A percentile compares a stretch with the other conserved stretches of the same genome.
phyloP scores from a whole-genome alignment of 2,888 invertebrate species.

The Hydrotaea diabolus region DNA sequence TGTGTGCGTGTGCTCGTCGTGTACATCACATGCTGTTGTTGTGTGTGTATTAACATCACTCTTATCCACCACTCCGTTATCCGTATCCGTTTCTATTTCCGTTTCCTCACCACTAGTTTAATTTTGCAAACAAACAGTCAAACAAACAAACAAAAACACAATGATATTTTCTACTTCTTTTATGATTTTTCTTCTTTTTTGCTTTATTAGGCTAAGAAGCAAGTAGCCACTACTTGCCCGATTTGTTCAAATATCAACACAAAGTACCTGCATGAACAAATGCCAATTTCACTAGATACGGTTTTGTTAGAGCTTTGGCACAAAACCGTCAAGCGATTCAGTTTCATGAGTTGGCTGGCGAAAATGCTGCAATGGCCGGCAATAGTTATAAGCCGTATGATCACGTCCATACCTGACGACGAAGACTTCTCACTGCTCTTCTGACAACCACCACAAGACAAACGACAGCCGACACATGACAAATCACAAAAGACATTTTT shows the following conservation, averaged over 20 bases:
- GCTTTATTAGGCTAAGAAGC: slow-evolving; percentile 75
- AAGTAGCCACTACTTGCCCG: slow-evolving; percentile 71
- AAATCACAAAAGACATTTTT: slow-evolving; percentile 42
- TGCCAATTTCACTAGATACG: slow-evolving; percentile 77
- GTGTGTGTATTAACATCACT: neutral
- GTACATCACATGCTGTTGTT: neutral
- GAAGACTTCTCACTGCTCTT: slow-evolving; percentile 74
- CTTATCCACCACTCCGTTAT: slow-evolving; percentile 54
- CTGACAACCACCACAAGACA: slow-evolving; percentile 63
- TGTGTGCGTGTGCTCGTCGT: neutral
- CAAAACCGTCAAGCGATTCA: slow-evolving; percentile 75
- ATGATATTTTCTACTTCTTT: slow-evolving; percentile 68
- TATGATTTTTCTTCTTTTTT: slow-evolving; percentile 71
- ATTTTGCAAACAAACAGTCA: slow-evolving; percentile 39
- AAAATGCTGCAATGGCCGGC: slow-evolving; percentile 79
- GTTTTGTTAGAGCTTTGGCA: slow-evolving; percentile 77
- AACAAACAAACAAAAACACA: slow-evolving; percentile 35
- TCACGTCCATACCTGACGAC: slow-evolving; percentile 76
- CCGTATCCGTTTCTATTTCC: slow-evolving; percentile 51
- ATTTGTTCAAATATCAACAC: slow-evolving; percentile 77
- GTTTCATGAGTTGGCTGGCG: slow-evolving; percentile 77
- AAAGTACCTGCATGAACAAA: slow-evolving; percentile 78
- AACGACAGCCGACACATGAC: slow-evolving; percentile 52
- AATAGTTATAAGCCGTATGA: slow-evolving; percentile 77
- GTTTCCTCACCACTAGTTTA: slow-evolving; percentile 46